Base-by-base conservation (phyloP, 30 jellyfish, hydroid and myxozoan genomes). In the Hydra vulgaris region DNA sequence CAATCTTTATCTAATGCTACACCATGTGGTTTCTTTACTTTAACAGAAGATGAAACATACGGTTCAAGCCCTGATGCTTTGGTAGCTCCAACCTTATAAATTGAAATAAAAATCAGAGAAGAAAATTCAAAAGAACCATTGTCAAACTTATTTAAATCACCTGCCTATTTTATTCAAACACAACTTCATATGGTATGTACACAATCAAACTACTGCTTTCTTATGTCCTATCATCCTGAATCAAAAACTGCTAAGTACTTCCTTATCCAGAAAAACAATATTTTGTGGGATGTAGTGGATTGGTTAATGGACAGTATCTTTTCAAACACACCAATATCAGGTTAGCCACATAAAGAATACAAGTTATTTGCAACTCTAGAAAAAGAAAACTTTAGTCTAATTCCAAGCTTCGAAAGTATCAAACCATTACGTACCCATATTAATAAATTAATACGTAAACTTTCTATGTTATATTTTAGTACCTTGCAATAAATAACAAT, bases 11-110 rank as follows among this genome's bases (percentile, higher is more conserved):
- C 23, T 20, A 17, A 40, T 20, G 54, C 85, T 15, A 61, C 67
- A 15, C 18, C 82, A 21, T 0, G 79, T 78, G 85, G 85, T 20
- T 68, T 68, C 27, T 68, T 68, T 3, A 68, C 75, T 68, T 68
- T 68, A n/a, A n/a, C 25, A n/a, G 75, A 68, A 68, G 85, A 53
- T 78, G 54, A 52, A 53, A 15, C 23, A 17, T 78, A 78, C 67
- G 85, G 53, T 27, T 24, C 85, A 16, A 53, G 85, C 24, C 79
- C 85, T 78, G 85, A 27, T 54, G 85, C n/a, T 22, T 52, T 75
- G 56, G 24, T 78, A 20, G 25, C 80, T 27, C 40, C 85, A 15
- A 61, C 0, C 1, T 19, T 78, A 52, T 19, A 27, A 20, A 1
- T 61, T 7, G 79, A 78, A 78, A 78, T 78, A 20, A 78, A 78